Evolutionary conservation across 2,797 vertebrate species (phyloP), one percentile per base, ranked within the genome.

Genomic region (Esox masquinongy): DNA sequence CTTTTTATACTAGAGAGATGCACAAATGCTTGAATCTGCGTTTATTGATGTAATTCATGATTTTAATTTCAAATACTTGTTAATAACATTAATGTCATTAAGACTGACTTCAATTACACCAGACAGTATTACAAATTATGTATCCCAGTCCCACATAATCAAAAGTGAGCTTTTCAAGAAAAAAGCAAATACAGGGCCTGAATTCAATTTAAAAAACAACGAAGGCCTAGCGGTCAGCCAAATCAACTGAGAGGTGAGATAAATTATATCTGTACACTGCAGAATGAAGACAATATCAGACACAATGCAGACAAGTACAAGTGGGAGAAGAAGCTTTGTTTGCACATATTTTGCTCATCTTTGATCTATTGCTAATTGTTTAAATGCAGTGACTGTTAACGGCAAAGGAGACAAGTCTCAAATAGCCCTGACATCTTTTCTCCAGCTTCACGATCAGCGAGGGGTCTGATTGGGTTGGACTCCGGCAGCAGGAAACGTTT

Each of bases 161-260:
- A 82, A 51, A 79, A 68, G 78, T 80, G 74, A 74, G 70, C 74
- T 69, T 86, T 81, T 69, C 71, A 80, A 73, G 82, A 83, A 80
- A 73, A 16, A 81, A 85, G 72, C 70, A 79, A 82, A 74, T 80
- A 68, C 64, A 77, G 75, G 71, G 76, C 74, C 72, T 36, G 83
- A 82, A 80, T 34, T 83, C 70, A 81, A 34, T 34, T 34, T 84
- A 77, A 84, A 82, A 34, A 34, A n/a, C 34, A 34, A 34, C 80
- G 80, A 86, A 75, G 34, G 73, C 77, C 5, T 78, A 77, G 79
- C 26, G 63, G 73, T 67, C 75, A 84, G 78, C 14, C 80, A 82
- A 80, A 31, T 61, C 31, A 49, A 15, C 68, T 77, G 73, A 63
- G 53, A 74, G 75, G 79, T 76, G 34, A 79, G 24, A 82, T 56